Percentiles rank a stretch among this genome's conserved stretches.
phyloP scores from a whole-genome alignment of 2,797 vertebrate species.

The Eulemur mongoz region DNA sequence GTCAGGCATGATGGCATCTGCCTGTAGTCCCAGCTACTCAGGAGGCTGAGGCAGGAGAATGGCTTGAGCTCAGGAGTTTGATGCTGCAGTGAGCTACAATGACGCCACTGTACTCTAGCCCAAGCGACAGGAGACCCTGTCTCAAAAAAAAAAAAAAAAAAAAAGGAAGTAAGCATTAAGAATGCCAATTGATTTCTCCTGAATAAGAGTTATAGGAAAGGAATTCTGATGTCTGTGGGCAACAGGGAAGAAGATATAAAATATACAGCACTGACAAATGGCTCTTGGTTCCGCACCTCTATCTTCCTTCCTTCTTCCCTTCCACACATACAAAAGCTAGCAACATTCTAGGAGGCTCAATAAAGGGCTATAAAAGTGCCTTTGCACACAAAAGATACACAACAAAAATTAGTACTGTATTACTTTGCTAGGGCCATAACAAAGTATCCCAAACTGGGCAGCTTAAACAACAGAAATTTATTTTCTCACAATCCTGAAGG shows the following conservation, averaged over 20 bases:
- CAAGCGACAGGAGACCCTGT: not conserved
- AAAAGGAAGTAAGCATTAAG: not conserved
- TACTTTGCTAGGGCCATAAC: not conserved
- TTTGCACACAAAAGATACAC: not conserved
- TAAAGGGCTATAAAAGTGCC: not conserved
- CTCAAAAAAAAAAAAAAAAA: not conserved
- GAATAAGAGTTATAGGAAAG: not conserved
- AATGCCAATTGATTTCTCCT: not conserved
- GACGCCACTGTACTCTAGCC: not conserved
- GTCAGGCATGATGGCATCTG: not conserved
- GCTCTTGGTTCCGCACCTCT: not conserved
- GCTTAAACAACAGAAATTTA: not conserved
- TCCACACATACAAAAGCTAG: not conserved
- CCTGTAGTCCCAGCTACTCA: not conserved
- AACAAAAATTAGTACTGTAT: not conserved
- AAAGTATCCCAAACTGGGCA: not conserved
- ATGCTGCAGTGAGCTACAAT: not conserved
- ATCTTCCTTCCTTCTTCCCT: not conserved
- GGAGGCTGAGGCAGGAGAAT: not conserved
- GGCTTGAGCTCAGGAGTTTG: not conserved
- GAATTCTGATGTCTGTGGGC: not conserved
- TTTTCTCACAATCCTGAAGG: not conserved
- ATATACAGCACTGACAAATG: not conserved
- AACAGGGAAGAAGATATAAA: not conserved
- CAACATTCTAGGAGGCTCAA: not conserved